phyloP scores from a whole-genome alignment of 2,888 invertebrate species.

The Microplitis deprimator region DNA sequence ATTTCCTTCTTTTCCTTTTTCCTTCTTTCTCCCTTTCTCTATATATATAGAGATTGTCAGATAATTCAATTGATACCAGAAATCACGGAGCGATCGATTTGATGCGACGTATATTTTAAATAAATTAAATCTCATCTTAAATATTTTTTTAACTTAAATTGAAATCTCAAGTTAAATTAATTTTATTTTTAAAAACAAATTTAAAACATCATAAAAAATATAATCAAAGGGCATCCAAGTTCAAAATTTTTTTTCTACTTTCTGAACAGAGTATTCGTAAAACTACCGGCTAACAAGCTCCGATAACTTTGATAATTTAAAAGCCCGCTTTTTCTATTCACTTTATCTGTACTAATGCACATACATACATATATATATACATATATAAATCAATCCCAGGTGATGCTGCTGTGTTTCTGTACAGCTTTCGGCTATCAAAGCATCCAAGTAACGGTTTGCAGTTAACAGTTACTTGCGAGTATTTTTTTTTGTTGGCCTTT shows the following conservation, averaged over 20 bases:
- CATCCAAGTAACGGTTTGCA: neutral
- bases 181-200: no score
- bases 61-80: conserved; percentile 23
- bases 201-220: no score
- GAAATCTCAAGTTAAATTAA: neutral
- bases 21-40: conserved; percentile 7
- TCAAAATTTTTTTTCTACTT: neutral
- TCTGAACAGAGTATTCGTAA: neutral
- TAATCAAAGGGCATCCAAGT: no score
- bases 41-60: neutral
- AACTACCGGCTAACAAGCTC: neutral
- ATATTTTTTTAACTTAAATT: neutral
- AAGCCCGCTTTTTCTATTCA: neutral
- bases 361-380: neutral
- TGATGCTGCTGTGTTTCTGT: neutral
- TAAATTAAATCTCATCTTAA: conserved; percentile 4
- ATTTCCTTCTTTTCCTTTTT: conserved; percentile 3
- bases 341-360: neutral
- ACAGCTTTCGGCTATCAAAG: neutral
- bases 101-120: neutral
- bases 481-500: conserved; percentile 2
- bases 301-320: neutral
- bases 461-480: conserved; percentile 16
- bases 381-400: neutral
- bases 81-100: conserved; percentile 1